Conservation (phyloP, 2,113 vertebrate species). For the Hyperoodon ampullatus region DNA sequence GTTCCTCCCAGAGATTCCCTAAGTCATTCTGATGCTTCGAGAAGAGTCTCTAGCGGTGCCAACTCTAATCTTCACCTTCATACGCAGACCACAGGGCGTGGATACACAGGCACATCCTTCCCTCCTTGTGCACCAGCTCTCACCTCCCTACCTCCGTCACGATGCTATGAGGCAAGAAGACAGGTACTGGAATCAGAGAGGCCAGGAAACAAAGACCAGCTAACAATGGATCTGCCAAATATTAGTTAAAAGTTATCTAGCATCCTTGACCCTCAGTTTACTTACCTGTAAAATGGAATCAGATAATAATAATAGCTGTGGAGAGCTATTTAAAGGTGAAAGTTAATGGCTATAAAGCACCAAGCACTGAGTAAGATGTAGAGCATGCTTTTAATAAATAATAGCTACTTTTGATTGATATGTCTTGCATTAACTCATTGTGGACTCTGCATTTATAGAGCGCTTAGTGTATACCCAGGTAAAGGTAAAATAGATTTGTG, state of each 20-base stretch:
- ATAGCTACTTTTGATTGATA: neutral
- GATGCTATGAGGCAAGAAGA: accelerated
- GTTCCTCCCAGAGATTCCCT: neutral
- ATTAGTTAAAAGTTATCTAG: neutral
- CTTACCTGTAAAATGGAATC: neutral
- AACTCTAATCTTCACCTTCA: neutral
- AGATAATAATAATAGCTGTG: neutral
- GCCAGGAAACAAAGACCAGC: neutral
- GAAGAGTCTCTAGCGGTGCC: neutral
- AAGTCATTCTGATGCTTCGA: neutral
- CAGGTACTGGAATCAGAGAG: neutral
- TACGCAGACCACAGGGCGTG: accelerated
- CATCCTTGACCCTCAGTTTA: neutral
- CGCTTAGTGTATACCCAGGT: neutral
- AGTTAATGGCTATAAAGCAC: neutral
- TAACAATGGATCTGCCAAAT: neutral
- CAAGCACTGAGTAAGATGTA: neutral
- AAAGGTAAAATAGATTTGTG: neutral
- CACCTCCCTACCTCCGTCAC: neutral
- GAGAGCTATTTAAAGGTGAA: neutral
- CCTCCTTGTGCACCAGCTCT: accelerated
- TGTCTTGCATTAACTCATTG: neutral
- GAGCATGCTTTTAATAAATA: neutral
- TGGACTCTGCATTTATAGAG: neutral
- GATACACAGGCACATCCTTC: accelerated